Evolutionary conservation across 2,888 invertebrate species (phyloP), one percentile per base, ranked within the genome.

Genomic region (Polymixis flavicincta): DNA sequence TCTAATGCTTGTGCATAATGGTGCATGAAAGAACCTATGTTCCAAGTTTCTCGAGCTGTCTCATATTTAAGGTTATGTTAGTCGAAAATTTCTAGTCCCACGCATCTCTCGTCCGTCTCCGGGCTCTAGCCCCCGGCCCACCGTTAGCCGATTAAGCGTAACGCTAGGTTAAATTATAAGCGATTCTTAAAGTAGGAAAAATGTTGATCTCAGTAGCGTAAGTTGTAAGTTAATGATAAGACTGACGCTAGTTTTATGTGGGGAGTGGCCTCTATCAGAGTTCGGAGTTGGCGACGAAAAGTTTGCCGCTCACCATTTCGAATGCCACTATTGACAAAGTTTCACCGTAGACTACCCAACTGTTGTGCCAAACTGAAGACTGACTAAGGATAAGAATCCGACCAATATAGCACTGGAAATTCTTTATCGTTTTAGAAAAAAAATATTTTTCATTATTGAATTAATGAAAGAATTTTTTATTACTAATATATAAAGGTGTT

Each of bases 401-500:
- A 72, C 75, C 66, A 78, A 68, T 86, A 81, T 52, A 71, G 57
- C 79, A 78, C 76, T 82, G 77, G 76, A 85, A 87, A 84, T 80
- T 79, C 76, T 74, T 78, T 76, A 76, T 66, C 67, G 82, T 85
- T 88, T 87, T 87, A 78, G 87, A 87, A 74, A 83, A 86, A 90
- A 88, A 88, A 89, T 90, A 89, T 91, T 90, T 90, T 89, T 89
- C 87, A 89, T 89, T 90, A 87, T 89, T 89, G 87, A 90, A 89
- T 86, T 88, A 87, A 87, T 89, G 86, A 74, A 87, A 87, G 78
- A 87, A 80, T 87, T 92, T 90, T 93, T 92, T 93, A 92, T 88
- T 89, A 91, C 82, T 87, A 82, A 86, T 92, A 91, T 92, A 89
- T 91, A 90, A 88, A 88, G 86, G 90, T 92, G 90, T 93, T 91